Conservation (phyloP, 1,140 invertebrate species). For the Drosophila subobscura region DNA sequence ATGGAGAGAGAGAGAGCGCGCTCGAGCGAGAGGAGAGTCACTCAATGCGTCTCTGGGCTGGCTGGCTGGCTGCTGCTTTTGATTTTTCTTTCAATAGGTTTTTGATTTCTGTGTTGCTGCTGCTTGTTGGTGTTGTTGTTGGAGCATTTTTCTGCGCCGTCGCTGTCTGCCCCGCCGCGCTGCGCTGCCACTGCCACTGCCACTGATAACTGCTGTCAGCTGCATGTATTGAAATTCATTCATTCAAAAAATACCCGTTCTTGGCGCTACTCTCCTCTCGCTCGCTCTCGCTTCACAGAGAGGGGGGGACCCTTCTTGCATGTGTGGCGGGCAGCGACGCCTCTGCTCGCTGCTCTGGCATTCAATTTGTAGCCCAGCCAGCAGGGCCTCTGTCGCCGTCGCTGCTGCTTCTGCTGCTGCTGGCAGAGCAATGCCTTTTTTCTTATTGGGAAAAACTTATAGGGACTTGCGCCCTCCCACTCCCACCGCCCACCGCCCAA, state of each 20-base stretch:
- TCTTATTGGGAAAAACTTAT: conserved; percentile 79
- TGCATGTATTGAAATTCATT: conserved; percentile 83
- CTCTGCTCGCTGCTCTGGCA: conserved; percentile 18
- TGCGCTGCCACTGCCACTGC: conserved; percentile 8
- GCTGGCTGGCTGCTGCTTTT: conserved; percentile 51
- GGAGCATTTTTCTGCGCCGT: conserved; percentile 76
- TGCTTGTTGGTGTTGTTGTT: conserved; percentile 49
- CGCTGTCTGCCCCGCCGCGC: conserved; percentile 38
- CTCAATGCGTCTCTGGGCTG: conserved; percentile 41
- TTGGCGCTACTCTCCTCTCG: conserved; percentile 22
- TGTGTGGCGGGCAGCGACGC: conserved; percentile 24
- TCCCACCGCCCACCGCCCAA: conserved; percentile 1
- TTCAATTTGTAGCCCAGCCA: conserved; percentile 44
- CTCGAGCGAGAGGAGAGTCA: conserved; percentile 30
- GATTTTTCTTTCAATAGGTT: conserved; percentile 78
- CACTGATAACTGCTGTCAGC: conserved; percentile 68
- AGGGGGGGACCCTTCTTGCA: conserved; percentile 3
- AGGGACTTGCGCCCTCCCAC: conserved; percentile 45
- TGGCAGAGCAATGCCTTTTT: conserved; percentile 49
- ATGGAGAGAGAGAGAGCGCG: conserved; percentile 4
- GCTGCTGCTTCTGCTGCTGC: conserved; percentile 1
- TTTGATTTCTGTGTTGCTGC: conserved; percentile 70
- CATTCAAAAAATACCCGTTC: conserved; percentile 63
- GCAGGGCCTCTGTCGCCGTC: conserved; percentile 8
- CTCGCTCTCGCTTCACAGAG: conserved; percentile 20